Conservation (phyloP, 2,797 vertebrate genomes). For the Lacerta bilineata region DNA sequence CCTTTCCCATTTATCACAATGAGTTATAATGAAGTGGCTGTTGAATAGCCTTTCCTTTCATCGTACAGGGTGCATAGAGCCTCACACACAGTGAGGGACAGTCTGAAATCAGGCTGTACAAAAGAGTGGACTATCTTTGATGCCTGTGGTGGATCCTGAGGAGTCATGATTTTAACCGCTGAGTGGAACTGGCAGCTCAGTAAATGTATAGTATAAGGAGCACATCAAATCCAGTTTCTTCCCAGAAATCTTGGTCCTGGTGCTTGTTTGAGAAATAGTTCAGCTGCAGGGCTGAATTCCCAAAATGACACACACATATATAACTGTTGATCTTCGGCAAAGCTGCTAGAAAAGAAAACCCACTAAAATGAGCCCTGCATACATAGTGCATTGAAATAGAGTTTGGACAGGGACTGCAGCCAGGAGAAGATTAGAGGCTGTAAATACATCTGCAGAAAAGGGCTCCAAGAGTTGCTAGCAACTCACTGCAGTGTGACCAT, state of each 20-base stretch:
- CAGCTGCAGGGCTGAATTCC: conserved; percentile 66
- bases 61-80: background rate
- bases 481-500: conserved; percentile 46
- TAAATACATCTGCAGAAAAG: conserved; percentile 67
- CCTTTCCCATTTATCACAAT: background rate
- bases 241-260: conserved; percentile 31
- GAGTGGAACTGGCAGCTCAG: conserved; percentile 24
- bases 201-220: conserved; percentile 40
- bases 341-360: conserved; percentile 66
- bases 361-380: conserved; percentile 65
- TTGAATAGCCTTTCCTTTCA: background rate
- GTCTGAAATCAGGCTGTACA: background rate
- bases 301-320: conserved; percentile 60
- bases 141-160: background rate
- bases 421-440: conserved; percentile 63
- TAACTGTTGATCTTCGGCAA: conserved; percentile 57
- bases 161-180: background rate
- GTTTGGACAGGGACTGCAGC: conserved; percentile 54
- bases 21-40: background rate
- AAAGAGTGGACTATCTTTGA: background rate
- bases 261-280: conserved; percentile 50
- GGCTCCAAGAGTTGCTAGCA: conserved; percentile 47
- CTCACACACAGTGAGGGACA: background rate
- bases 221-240: conserved; percentile 59
- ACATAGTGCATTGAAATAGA: conserved; percentile 68